Base-by-base conservation (phyloP, 2,113 vertebrate genomes). In the Barnardius zonarius region DNA sequence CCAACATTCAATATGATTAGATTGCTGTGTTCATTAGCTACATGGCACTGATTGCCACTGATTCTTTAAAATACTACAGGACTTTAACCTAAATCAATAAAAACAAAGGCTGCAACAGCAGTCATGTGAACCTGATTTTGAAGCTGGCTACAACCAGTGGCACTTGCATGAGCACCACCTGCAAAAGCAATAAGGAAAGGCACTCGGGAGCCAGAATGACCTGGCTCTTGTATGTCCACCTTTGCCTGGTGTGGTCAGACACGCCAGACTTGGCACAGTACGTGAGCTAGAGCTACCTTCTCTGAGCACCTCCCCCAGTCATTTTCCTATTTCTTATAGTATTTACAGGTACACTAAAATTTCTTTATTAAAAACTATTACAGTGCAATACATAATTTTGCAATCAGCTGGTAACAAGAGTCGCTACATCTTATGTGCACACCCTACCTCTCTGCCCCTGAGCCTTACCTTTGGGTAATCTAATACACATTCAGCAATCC, bases 381-480 rank as follows among this genome's bases (percentile, higher is more conserved):
- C 13, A 83, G 10, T 35, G 19, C 43, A 83, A 59, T 28, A 59
- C 8, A 1, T 37, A 74, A 46, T 43, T 74, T 51, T 75, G 27
- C 1, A 20, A 61, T 86, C 66, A 85, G n/a, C 44, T 86, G n/a
- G n/a, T 7, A 83, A 17, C 28, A 82, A 44, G 82, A 81, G 52
- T 63, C 0, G 0, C 19, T 43, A 30, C 49, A 70, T 41, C 33
- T 78, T 31, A 64, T 0, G 0, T 44, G 43, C 6, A 0, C 0
- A 2, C 18, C 33, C 23, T 77, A 44, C 46, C 51, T n/a, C 43
- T 82, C 51, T 83, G 43, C 57, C 67, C 23, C 37, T 66, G 76
- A 92, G 44, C 35, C 54, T 79, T 63, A 83, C 33, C 43, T 85
- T 41, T 78, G 48, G 37, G 31, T 57, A 83, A 88, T 37, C 75